These are phyloP conservation scores for Melanerpes aurifrons DNA, from an alignment of 2,113 vertebrate species.

Conservation along the genomic window DNA sequence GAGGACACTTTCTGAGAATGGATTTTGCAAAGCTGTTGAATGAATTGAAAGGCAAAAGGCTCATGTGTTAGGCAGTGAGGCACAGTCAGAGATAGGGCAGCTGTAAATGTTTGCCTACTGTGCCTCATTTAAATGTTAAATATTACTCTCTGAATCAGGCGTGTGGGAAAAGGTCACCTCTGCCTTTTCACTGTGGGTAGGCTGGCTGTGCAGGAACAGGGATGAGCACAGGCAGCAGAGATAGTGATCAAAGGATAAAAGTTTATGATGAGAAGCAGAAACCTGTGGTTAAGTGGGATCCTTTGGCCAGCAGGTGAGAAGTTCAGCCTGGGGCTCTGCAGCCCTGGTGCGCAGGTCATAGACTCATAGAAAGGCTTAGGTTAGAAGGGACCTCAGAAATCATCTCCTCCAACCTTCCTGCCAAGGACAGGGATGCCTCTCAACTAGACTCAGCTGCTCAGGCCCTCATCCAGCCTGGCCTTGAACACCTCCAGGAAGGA, in stretches of 20 bases:
- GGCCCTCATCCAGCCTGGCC: too few relatives aligned
- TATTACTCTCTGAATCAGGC: neutral
- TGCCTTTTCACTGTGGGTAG: neutral
- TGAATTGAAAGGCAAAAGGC: neutral
- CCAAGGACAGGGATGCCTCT: too few relatives aligned
- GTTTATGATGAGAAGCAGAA: neutral
- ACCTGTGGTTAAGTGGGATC: neutral
- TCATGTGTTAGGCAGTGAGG: neutral
- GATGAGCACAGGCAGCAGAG: neutral
- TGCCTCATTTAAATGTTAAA: neutral
- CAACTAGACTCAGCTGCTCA: too few relatives aligned
- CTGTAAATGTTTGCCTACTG: neutral
- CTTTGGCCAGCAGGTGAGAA: accelerated
- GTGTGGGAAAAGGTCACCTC: neutral
- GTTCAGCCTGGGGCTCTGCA: neutral
- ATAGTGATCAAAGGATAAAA: neutral
- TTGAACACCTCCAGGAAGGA: too few relatives aligned
- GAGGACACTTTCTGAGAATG: neutral
- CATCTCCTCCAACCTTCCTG: too few relatives aligned
- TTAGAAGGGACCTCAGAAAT: too few relatives aligned
- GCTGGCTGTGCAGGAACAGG: neutral
- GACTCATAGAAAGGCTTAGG: too few relatives aligned
- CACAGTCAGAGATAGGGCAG: neutral
- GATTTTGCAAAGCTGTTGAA: neutral
- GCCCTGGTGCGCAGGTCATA: neutral